phyloP scores from a whole-genome alignment of 1,140 invertebrate species.

The Drosophila prosaltans region DNA sequence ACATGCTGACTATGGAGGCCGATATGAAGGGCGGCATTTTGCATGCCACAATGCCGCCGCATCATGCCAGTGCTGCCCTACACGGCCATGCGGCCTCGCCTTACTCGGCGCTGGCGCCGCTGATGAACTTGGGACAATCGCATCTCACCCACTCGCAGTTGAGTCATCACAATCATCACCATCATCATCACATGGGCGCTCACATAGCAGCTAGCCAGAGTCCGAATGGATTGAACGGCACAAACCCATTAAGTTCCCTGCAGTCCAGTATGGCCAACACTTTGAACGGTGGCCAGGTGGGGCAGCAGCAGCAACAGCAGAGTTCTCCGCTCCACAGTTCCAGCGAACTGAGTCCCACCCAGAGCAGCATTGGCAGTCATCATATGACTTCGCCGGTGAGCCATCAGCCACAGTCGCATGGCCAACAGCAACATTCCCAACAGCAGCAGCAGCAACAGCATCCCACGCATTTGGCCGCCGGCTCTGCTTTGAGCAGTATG shows the following conservation, averaged over 20 bases:
- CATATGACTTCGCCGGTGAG: conserved; percentile 81
- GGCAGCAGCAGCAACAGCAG: conserved; percentile 59
- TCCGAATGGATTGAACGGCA: conserved; percentile 38
- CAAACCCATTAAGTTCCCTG: conserved; percentile 71
- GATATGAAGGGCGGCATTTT: conserved; percentile 93
- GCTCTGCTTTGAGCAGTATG: conserved; percentile 69
- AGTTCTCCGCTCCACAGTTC: conserved; percentile 84
- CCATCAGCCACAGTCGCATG: conserved; percentile 79
- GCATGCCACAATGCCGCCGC: conserved; percentile 91
- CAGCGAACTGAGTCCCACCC: conserved; percentile 79
- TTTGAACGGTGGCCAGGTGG: conserved; percentile 59
- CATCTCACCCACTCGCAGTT: conserved; percentile 87
- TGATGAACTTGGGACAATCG: conserved; percentile 86
- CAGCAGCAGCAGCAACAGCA: conserved; percentile 64
- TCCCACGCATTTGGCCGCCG: conserved; percentile 62
- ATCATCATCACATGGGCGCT: conserved; percentile 76
- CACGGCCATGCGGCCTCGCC: conserved; percentile 84
- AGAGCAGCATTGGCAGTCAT: conserved; percentile 80
- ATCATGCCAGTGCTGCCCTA: conserved; percentile 87
- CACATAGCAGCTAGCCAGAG: conserved; percentile 76
- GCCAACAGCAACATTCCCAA: conserved; percentile 39
- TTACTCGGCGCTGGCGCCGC: conserved; percentile 88
- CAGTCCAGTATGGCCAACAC: conserved; percentile 79
- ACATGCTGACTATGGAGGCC: conserved; percentile 94
- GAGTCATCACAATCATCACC: conserved; percentile 83